Conservation (phyloP, 2,113 vertebrate genomes). For the Micronisus gabar region DNA sequence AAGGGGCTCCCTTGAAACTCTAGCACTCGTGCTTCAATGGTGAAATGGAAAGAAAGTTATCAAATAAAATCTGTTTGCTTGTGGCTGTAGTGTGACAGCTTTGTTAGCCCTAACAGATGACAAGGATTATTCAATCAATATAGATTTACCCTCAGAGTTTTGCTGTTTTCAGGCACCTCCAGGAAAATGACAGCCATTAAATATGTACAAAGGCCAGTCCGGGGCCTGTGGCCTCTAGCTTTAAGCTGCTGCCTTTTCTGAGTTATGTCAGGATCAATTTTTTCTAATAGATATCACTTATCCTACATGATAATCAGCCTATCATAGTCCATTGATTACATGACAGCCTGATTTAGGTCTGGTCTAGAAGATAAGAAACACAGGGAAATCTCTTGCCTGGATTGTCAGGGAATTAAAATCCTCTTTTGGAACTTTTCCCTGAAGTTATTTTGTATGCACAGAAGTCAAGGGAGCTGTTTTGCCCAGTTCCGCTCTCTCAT, state of each 20-base stretch:
- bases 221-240: slow-evolving; percentile 57
- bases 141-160: slow-evolving; percentile 70
- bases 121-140: slow-evolving; percentile 84
- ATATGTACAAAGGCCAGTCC: slow-evolving; percentile 68
- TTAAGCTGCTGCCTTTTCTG: slow-evolving; percentile 62
- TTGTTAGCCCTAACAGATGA: slow-evolving; percentile 86
- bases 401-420: slow-evolving; percentile 13
- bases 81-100: slow-evolving; percentile 80
- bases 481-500: background rate
- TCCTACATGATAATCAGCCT: slow-evolving; percentile 75
- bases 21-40: background rate
- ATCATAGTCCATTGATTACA: slow-evolving; percentile 73
- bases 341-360: slow-evolving; percentile 69
- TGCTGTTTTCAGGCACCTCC: slow-evolving; percentile 64
- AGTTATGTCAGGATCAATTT: slow-evolving; percentile 75
- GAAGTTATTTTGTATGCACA: background rate
- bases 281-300: slow-evolving; percentile 76
- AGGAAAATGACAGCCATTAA: slow-evolving; percentile 70
- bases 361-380: slow-evolving; percentile 67
- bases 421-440: background rate
- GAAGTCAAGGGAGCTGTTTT: background rate
- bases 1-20: slow-evolving; percentile 57
- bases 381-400: slow-evolving; percentile 8
- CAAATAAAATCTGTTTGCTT: slow-evolving; percentile 80
- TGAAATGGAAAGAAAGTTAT: slow-evolving; percentile 72